Evolutionary conservation across 2,888 invertebrate genomes (phyloP), one percentile per base, ranked within the genome.

Genomic region (Chrysopilus asiliformis): DNA sequence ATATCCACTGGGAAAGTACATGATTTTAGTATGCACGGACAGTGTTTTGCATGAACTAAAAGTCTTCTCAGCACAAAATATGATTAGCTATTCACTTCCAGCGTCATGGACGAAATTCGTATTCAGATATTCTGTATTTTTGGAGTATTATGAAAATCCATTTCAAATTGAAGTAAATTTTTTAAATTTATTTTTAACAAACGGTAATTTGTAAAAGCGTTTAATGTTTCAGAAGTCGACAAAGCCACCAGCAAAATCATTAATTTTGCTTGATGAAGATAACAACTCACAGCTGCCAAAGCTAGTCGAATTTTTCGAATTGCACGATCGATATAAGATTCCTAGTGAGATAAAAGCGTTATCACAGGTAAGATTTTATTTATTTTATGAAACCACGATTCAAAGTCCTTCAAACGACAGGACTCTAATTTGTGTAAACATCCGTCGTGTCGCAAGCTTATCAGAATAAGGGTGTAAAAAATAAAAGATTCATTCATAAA

Each of bases 61-160:
- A 39, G 64, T 84, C 5, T 72, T 70, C 0, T 68, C 79, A 53
- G 79, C 78, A 0, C 66, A 71, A 33, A 67, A 72, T 47, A 58
- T 86, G 18, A 66, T 87, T 12, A 82, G 85, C 54, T 84, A 72
- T 57, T 77, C 80, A 3, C 55, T 85, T 45, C 76, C 80, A 0
- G 50, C 59, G 17, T 60, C 68, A 1, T 79, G 76, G 57, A 74
- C 78, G 0, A 67, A 68, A 51, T 85, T 85, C 53, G 72, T 74
- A 30, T 73, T 69, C 49, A 65, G 86, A 40, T 80, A 83, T 51
- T 69, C 75, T 1, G 72, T 74, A 15, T 60, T 82, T 27, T 68
- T 74, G 38, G 69, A 77, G 43, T 72, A 73, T 50, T 76, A 76
- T 49, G 53, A 53, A 3, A 59, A 57, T 40, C 50, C 24, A 22